A percentile compares a stretch with the other conserved stretches of the same genome.
phyloP scores from a whole-genome alignment of 2,888 invertebrate genomes.

The Dryobota labecula region DNA sequence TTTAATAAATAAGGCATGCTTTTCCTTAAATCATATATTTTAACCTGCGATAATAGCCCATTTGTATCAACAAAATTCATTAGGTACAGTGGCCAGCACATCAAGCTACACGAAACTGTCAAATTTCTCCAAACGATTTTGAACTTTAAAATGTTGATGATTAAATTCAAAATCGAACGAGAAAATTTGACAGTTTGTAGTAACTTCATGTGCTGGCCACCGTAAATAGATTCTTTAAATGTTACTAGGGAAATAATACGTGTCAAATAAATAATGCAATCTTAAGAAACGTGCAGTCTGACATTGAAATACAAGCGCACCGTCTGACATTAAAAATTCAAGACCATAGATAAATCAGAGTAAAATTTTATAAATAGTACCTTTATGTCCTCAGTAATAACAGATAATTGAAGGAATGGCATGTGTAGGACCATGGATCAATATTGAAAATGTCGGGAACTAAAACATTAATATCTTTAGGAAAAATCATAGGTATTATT shows the following conservation, averaged over 20 bases:
- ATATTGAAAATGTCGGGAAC: not conserved
- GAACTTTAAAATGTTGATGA: no score
- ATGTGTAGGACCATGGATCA: not conserved
- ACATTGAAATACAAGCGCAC: not conserved
- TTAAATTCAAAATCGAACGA: no score
- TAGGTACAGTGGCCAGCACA: no score
- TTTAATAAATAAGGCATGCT: no score
- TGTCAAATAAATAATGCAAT: conserved; percentile 24
- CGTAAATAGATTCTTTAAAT: not conserved
- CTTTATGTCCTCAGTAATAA: not conserved
- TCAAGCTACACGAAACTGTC: no score
- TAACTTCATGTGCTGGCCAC: no score
- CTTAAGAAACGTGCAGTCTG: not conserved
- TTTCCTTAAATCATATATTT: not conserved
- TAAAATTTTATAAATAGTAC: not conserved
- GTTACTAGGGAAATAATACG: not conserved
- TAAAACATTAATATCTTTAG: not conserved
- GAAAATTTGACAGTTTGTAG: no score
- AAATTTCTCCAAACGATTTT: no score
- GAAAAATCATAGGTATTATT: not conserved
- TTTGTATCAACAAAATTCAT: not conserved
- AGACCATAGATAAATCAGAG: not conserved
- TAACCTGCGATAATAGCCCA: not conserved
- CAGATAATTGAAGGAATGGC: not conserved
- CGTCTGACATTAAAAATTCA: not conserved